Percentiles rank a stretch among this genome's conserved stretches.
These are phyloP conservation scores for Liodrosophila aerea DNA, from an alignment of 2,888 invertebrate genomes.

Conservation along the genomic window DNA sequence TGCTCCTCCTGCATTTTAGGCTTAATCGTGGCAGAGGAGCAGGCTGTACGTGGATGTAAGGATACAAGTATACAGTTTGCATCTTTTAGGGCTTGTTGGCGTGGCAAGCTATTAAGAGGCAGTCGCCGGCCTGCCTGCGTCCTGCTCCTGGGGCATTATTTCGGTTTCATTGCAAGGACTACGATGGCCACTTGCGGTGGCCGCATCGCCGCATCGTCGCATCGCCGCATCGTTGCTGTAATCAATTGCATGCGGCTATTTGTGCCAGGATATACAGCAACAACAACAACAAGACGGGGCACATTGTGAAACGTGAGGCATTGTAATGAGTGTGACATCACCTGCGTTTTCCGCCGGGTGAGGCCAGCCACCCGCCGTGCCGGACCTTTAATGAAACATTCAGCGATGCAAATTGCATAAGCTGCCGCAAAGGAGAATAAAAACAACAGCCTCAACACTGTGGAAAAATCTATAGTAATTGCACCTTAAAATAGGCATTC, in stretches of 20 bases:
- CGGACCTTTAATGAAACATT: conserved; percentile 44
- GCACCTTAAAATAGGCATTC: no score
- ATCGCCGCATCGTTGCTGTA: conserved; percentile 56
- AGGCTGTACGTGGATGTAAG: neutral
- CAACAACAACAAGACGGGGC: conserved; percentile 5
- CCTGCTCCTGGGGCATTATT: conserved; percentile 52
- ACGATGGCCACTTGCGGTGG: conserved; percentile 38
- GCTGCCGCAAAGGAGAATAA: conserved; percentile 37
- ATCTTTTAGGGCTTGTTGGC: conserved; percentile 21
- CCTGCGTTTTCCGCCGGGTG: neutral
- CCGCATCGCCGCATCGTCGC: conserved; percentile 50
- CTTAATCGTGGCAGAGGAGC: conserved; percentile 32
- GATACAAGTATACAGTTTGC: no score
- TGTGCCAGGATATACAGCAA: conserved; percentile 32
- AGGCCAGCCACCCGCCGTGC: neutral
- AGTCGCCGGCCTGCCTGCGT: neutral
- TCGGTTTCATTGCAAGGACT: conserved; percentile 48
- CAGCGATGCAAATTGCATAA: conserved; percentile 59
- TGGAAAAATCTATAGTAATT: no score
- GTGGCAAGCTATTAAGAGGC: conserved; percentile 30
- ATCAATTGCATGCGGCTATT: conserved; percentile 74
- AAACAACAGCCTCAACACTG: neutral
- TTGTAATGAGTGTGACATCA: conserved; percentile 40
- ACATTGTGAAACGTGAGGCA: conserved; percentile 25
- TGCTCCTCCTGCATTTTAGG: conserved; percentile 47